Conservation (phyloP, 2,113 vertebrate species). For the Paraplagusia blochii region DNA sequence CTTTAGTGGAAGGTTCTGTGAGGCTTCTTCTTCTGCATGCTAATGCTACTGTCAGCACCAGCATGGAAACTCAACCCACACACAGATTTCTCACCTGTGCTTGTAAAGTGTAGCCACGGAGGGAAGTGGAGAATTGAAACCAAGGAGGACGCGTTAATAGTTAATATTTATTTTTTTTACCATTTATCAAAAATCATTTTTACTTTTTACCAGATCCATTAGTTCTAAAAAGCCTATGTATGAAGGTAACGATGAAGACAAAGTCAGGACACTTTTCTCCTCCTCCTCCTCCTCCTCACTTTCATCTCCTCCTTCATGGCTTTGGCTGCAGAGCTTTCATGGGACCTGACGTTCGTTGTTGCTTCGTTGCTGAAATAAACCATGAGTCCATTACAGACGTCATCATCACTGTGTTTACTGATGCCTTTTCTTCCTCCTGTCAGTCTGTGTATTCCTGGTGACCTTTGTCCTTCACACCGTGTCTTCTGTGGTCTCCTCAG, state of each 20-base stretch:
- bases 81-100: too few species aligned
- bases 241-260: too few species aligned
- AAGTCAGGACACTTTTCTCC: not conserved
- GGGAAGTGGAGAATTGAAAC: too few species aligned
- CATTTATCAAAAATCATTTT: too few species aligned
- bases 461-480: slow-evolving; percentile 62
- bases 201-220: too few species aligned
- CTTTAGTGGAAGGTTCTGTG: slow-evolving; percentile 19
- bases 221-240: too few species aligned
- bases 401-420: slow-evolving; percentile 20
- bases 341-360: slow-evolving; percentile 20
- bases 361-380: slow-evolving; percentile 18
- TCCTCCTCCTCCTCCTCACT: not conserved
- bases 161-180: too few species aligned
- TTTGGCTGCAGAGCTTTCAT: slow-evolving; percentile 27
- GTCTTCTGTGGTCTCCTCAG: slow-evolving; percentile 67
- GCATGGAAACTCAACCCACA: slow-evolving; percentile 36
- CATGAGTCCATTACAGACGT: slow-evolving; percentile 6
- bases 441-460: slow-evolving; percentile 47
- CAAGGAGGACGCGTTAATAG: too few species aligned
- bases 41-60: slow-evolving; percentile 20
- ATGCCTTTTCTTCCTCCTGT: slow-evolving; percentile 25
- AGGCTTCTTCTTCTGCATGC: slow-evolving; percentile 29
- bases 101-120: too few species aligned
- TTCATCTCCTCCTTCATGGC: slow-evolving; percentile 1